Percentiles rank a stretch among this genome's conserved stretches.
Evolutionary conservation across 37 sponge, comb jelly and placozoan genomes (phyloP).

Genomic region (Diacarnus erythraeanus): DNA sequence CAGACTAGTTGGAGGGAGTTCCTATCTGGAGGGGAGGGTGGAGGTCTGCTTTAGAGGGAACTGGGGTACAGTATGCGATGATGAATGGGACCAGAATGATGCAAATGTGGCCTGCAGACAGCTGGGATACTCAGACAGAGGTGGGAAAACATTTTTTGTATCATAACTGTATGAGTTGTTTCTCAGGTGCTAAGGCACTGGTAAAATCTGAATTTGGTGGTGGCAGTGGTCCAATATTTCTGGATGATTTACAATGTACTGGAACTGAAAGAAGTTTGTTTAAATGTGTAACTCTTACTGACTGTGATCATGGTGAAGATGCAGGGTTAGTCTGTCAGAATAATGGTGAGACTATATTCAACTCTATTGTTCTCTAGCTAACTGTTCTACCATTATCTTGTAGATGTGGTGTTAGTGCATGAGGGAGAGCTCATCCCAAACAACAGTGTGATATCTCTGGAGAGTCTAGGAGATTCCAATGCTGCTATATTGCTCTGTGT

Average conservation of each 20-base stretch:
- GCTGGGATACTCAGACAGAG: background rate
- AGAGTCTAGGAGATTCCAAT: background rate
- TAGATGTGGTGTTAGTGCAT: background rate
- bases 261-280: conserved; percentile 6
- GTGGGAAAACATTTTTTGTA: background rate
- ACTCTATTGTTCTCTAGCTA: background rate
- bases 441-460: conserved; percentile 2
- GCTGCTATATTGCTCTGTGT: background rate
- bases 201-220: background rate
- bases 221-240: background rate
- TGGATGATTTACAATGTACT: conserved; percentile 4
- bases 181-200: background rate
- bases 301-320: conserved; percentile 7
- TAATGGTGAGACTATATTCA: background rate
- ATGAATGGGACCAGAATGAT: background rate
- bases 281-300: background rate
- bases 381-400: background rate
- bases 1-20: background rate
- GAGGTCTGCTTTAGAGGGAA: background rate
- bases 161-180: background rate
- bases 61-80: background rate
- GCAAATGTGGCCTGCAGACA: background rate
- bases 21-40: background rate
- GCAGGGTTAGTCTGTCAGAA: background rate
- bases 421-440: background rate